These are phyloP conservation scores for Myopa tessellatipennis DNA, from an alignment of 2,888 invertebrate genomes.

Conservation along the genomic window DNA sequence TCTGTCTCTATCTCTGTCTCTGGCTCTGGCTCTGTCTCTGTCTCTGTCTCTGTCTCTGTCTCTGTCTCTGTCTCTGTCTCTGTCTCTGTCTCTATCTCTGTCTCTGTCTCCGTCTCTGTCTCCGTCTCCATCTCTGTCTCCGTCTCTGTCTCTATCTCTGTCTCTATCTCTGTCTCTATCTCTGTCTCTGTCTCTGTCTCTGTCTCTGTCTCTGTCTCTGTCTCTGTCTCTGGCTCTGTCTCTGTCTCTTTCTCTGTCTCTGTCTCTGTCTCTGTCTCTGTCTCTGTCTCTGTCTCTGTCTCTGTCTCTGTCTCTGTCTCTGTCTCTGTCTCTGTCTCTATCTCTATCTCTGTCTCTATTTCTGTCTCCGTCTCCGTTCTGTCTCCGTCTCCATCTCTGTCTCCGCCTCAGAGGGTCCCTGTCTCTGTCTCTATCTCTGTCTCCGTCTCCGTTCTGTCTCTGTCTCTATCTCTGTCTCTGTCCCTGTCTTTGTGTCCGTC, in stretches of 20 bases:
- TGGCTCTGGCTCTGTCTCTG: neutral
- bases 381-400: neutral
- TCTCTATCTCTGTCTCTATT: too few relatives aligned
- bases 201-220: neutral
- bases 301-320: too few relatives aligned
- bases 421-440: neutral
- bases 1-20: neutral
- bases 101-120: too few relatives aligned
- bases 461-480: neutral
- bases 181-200: too few relatives aligned
- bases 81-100: too few relatives aligned
- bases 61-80: neutral
- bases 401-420: neutral
- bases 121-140: too few relatives aligned
- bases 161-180: too few relatives aligned
- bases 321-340: too few relatives aligned
- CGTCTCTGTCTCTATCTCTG: too few relatives aligned
- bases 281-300: too few relatives aligned
- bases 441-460: neutral
- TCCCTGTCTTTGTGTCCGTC: too few relatives aligned
- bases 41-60: neutral
- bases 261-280: neutral
- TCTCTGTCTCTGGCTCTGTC: neutral
- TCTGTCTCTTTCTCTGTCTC: neutral
- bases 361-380: neutral